phyloP scores from a whole-genome alignment of 2,888 invertebrate species.

The Leptopilina myrica region DNA sequence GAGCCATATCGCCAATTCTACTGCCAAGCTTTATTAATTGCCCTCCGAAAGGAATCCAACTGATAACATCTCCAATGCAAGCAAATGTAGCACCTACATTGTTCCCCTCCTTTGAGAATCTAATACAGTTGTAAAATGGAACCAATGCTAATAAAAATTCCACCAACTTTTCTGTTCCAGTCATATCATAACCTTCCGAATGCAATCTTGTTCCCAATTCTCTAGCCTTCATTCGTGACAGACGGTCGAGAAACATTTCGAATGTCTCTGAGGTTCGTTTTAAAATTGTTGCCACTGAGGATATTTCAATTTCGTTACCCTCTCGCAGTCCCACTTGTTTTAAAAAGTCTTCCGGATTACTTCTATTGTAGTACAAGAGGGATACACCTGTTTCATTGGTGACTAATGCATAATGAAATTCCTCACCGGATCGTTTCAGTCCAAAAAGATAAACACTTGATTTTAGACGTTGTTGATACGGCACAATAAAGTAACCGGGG shows the following conservation, averaged over 20 bases:
- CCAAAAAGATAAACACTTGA: neutral
- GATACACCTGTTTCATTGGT: neutral
- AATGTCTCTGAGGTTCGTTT: neutral
- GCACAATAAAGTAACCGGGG: neutral
- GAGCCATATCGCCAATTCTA: neutral
- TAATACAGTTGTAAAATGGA: neutral
- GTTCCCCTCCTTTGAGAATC: neutral
- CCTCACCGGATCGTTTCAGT: neutral
- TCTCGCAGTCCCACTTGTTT: neutral
- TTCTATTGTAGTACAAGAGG: neutral
- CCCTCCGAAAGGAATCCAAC: neutral
- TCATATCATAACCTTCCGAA: neutral
- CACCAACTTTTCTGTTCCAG: neutral
- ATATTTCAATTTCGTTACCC: neutral
- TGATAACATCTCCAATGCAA: neutral
- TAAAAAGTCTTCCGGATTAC: neutral
- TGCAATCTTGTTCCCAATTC: neutral
- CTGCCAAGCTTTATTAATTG: neutral
- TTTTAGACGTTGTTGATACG: neutral
- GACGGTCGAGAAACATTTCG: neutral
- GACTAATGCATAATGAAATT: neutral
- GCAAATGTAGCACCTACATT: neutral
- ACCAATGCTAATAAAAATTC: neutral
- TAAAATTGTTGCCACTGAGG: neutral
- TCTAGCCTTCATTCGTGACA: neutral